A percentile compares a stretch with the other conserved stretches of the same genome.
Evolutionary conservation across 2,797 vertebrate genomes (phyloP).

Genomic region (Pipistrellus kuhlii): DNA sequence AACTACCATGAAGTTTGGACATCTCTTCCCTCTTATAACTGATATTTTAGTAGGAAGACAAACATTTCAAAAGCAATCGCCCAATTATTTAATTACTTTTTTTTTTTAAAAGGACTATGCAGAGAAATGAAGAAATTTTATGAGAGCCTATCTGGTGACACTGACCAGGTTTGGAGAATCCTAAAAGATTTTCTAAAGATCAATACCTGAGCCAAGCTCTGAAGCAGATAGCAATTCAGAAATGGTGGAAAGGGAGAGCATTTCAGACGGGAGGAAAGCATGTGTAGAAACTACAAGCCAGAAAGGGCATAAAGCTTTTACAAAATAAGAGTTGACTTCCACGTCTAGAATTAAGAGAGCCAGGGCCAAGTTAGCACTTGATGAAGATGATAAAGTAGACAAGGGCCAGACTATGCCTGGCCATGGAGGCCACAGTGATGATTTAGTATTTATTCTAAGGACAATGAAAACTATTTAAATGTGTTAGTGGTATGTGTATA

Average conservation of each 20-base stretch:
- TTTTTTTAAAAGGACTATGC: background rate
- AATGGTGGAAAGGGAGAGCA: background rate
- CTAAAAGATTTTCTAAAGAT: background rate
- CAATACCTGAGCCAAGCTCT: background rate
- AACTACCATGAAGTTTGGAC: background rate
- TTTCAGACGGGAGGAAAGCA: background rate
- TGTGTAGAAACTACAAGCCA: background rate
- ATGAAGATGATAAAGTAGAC: background rate
- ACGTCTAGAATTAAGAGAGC: background rate
- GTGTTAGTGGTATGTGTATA: background rate
- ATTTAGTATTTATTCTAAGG: background rate
- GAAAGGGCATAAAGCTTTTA: background rate
- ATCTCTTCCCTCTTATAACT: background rate
- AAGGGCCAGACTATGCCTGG: background rate
- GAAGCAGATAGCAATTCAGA: background rate
- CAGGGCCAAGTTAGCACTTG: background rate
- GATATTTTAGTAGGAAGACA: background rate
- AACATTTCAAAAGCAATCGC: conserved; percentile 24
- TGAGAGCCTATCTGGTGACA: background rate
- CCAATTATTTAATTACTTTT: background rate
- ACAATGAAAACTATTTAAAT: background rate
- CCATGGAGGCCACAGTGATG: background rate
- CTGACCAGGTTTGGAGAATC: background rate
- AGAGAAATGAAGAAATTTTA: background rate
- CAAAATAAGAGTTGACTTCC: background rate